Conservation (phyloP, 2,888 invertebrate genomes). For the Xestobium rufovillosum region DNA sequence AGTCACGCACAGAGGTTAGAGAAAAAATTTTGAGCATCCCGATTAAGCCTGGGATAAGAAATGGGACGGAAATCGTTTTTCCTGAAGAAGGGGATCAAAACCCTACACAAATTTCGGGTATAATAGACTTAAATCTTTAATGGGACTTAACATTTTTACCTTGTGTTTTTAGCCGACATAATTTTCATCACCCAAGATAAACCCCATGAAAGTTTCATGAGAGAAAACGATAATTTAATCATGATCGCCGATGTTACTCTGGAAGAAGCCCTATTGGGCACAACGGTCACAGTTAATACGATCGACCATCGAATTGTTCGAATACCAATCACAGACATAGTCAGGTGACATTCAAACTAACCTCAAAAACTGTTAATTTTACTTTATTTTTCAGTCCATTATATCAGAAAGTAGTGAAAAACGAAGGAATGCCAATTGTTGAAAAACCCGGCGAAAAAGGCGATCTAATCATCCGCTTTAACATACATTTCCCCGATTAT, state of each 20-base stretch:
- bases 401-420: slow-evolving; percentile 60
- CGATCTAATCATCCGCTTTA: slow-evolving; percentile 61
- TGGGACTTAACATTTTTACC: slow-evolving; percentile 2
- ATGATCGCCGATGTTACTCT: slow-evolving; percentile 55
- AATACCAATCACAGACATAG: slow-evolving; percentile 63
- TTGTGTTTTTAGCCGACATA: slow-evolving; percentile 55
- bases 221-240: slow-evolving; percentile 61
- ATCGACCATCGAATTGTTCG: slow-evolving; percentile 63
- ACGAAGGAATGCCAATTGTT: slow-evolving; percentile 67
- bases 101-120: slow-evolving; percentile 60
- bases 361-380: neutral
- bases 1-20: slow-evolving; percentile 52
- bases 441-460: slow-evolving; percentile 57
- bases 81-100: slow-evolving; percentile 75
- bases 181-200: slow-evolving; percentile 67
- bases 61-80: slow-evolving; percentile 65
- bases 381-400: slow-evolving; percentile 45
- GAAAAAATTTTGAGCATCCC: slow-evolving; percentile 70
- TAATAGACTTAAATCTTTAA: slow-evolving; percentile 7
- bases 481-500: slow-evolving; percentile 51
- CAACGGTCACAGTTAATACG: slow-evolving; percentile 57
- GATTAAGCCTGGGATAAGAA: slow-evolving; percentile 65
- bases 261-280: slow-evolving; percentile 65
- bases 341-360: slow-evolving; percentile 41
- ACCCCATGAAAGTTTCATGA: slow-evolving; percentile 57